Percentiles rank a stretch among this genome's conserved stretches.
Evolutionary conservation across 1,140 invertebrate genomes (phyloP).

Genomic region (Melitaea cinxia): DNA sequence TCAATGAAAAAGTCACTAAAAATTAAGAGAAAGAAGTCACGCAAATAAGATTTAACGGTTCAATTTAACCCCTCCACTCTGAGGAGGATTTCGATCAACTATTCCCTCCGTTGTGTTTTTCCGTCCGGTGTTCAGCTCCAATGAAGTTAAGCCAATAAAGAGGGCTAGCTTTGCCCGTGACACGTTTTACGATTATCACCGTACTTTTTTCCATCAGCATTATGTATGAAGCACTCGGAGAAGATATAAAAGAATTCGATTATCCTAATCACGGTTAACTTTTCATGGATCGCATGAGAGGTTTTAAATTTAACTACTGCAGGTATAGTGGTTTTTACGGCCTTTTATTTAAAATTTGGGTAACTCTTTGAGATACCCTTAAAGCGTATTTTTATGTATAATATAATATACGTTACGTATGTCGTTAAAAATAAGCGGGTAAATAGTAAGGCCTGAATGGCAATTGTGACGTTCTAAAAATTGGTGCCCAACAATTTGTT

Average conservation of each 20-base stretch:
- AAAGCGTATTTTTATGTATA: no score
- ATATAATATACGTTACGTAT: no score
- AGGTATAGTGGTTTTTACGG: no score
- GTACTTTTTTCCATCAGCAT: constrained; percentile 9
- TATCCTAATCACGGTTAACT: neutral
- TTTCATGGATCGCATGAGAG: neutral
- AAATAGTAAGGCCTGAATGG: no score
- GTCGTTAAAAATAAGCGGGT: no score
- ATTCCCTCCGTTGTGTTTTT: constrained; percentile 8
- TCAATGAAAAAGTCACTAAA: no score
- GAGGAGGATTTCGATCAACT: constrained; percentile 11
- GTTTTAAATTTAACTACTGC: no score
- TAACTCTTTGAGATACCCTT: no score
- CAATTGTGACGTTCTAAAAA: no score
- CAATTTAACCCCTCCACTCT: constrained; percentile 4
- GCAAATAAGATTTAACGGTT: constrained; percentile 7
- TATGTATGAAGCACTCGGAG: constrained; percentile 3
- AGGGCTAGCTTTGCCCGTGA: neutral
- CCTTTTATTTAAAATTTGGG: no score
- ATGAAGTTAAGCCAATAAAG: constrained; percentile 12
- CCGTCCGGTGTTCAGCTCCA: neutral
- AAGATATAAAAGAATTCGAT: constrained; percentile 3
- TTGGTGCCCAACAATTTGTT: no score
- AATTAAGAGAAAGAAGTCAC: no score
- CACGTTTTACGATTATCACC: constrained; percentile 18